Evolutionary conservation across 2,797 vertebrate species (phyloP).

Genomic region (Euphonia xanthogaster): DNA sequence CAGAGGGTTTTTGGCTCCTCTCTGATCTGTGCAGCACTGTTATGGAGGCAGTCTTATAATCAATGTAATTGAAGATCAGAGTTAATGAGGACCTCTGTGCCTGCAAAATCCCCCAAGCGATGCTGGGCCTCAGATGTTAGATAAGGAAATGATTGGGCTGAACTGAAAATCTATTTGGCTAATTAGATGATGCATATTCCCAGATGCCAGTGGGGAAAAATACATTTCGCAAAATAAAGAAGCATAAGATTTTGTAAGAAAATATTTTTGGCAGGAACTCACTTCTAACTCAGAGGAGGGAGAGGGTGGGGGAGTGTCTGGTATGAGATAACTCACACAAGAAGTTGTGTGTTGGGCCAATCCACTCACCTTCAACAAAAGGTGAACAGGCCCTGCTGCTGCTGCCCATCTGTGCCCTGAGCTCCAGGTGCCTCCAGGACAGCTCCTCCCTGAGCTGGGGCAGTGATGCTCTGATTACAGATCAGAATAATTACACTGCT

Average conservation of each 20-base stretch:
- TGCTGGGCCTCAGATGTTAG: constrained; percentile 72
- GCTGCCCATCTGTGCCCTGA: background rate
- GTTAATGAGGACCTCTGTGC: constrained; percentile 79
- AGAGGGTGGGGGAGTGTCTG: background rate
- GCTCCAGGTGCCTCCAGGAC: accelerated
- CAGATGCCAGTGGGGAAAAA: constrained; percentile 59
- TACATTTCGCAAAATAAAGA: constrained; percentile 70
- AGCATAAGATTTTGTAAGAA: constrained; percentile 65
- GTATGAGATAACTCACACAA: accelerated
- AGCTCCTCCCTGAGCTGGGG: background rate
- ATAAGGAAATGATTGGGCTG: constrained; percentile 81
- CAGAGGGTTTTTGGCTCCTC: constrained; percentile 42
- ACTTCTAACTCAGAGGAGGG: background rate
- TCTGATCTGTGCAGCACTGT: constrained; percentile 66
- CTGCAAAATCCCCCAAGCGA: constrained; percentile 67
- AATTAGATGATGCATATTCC: constrained; percentile 81
- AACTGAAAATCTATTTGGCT: constrained; percentile 83
- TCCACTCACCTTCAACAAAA: background rate
- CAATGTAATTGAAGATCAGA: constrained; percentile 82
- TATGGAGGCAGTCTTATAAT: constrained; percentile 76
- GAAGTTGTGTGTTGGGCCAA: background rate
- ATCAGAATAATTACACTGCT: no score
- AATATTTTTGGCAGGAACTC: constrained; percentile 57
- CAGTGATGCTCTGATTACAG: accelerated
- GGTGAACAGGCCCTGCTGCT: accelerated